Evolutionary conservation across 2,797 vertebrate species (phyloP).

Genomic region (Heteromormyrus szaboi): DNA sequence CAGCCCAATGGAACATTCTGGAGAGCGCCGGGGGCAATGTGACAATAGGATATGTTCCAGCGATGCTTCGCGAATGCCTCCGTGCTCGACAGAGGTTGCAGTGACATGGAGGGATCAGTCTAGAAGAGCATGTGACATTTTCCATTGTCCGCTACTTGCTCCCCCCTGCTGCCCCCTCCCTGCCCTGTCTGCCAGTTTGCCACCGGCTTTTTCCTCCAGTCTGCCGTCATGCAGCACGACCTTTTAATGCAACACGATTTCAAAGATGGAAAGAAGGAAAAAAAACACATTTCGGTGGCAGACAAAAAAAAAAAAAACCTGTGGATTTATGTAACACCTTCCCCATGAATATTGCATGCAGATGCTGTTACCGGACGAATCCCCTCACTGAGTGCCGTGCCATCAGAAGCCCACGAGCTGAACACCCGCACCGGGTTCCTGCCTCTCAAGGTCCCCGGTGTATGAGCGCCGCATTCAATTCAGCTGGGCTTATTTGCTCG

Average conservation of each 20-base stretch:
- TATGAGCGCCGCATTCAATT: neutral
- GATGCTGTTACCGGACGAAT: neutral
- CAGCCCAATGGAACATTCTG: neutral
- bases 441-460: neutral
- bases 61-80: neutral
- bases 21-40: neutral
- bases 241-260: neutral
- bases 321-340: neutral
- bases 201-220: neutral
- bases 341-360: neutral
- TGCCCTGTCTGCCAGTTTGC: neutral
- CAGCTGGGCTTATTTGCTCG: neutral
- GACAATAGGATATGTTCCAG: neutral
- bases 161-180: neutral
- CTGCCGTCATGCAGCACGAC: neutral
- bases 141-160: neutral
- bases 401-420: neutral
- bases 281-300: neutral
- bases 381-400: neutral
- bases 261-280: neutral
- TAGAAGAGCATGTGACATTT: neutral
- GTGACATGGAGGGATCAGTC: neutral
- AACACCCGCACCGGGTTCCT: neutral
- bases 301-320: neutral
- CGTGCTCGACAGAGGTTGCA: neutral